Base-by-base conservation (phyloP, 2,888 invertebrate species). In the Latheticus oryzae region DNA sequence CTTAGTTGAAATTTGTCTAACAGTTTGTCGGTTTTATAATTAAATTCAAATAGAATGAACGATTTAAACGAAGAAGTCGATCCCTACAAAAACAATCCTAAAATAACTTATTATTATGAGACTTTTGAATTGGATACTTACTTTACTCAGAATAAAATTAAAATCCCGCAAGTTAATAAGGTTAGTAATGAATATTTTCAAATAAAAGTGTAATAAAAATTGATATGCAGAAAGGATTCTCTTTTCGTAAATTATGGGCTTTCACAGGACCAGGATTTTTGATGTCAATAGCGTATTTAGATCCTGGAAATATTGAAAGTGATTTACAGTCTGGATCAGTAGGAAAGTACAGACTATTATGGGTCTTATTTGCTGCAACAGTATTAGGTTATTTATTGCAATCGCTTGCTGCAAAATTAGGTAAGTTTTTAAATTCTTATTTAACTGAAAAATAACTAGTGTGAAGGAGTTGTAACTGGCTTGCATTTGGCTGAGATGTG, bases 221-320 rank as follows among this genome's bases (percentile, higher is more conserved):
- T 43, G 26, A 43, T 54, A 24, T 65, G 59, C 51, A 88, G 88
- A 67, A 75, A 7, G 74, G 79, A 33, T 94, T 95, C 76, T 93
- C 91, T 76, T 92, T 90, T 75, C 83, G 87, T 51, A 93, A 93
- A 80, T 79, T 95, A 79, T 94, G 93, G 93, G 91, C 93, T 11
- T 95, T 93, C 76, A 93, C 93, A 0, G 95, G 95, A 2, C 95
- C 95, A 7, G 94, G 94, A 17, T 94, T 94, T 78, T 81, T 95
- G 47, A 95, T 95, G 93, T 92, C 92, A 66, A 94, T 95, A 71
- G 94, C 94, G 7, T 95, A 93, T 77, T 79, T 95, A 52, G 94
- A 95, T 80, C 94, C 94, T 7, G 94, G 95, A 54, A 95, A 95
- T 76, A 93, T 95, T 66, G 93, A 95, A 80, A 92, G 93, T 30